Conservation (phyloP, 2,888 invertebrate genomes). For the Coelinius sp. region DNA sequence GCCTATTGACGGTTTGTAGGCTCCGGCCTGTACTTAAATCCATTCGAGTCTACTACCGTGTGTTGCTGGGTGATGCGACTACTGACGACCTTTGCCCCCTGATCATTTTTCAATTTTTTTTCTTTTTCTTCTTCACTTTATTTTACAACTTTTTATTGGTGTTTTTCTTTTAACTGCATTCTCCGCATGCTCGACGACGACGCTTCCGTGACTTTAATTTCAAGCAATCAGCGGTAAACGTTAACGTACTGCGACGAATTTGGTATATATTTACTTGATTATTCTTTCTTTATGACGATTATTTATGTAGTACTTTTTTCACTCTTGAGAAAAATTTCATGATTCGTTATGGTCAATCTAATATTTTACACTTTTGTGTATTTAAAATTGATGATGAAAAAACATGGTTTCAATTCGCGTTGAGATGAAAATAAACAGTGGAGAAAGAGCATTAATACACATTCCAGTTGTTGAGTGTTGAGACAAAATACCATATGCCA, state of each 20-base stretch:
- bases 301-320: conserved; percentile 3
- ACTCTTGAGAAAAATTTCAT: conserved; percentile 31
- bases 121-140: conserved; percentile 5
- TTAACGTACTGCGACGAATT: conserved; percentile 39
- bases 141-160: conserved; percentile 29
- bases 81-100: conserved; percentile 39
- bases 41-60: conserved; percentile 39
- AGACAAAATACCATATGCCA: not conserved
- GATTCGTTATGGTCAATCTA: conserved; percentile 35
- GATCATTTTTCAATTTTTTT: conserved; percentile 28
- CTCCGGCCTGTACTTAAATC: conserved; percentile 50
- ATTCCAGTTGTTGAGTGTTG: conserved; percentile 44
- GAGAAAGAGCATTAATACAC: conserved; percentile 67
- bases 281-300: not conserved
- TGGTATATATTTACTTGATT: conserved; percentile 23
- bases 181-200: conserved; percentile 40
- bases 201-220: conserved; percentile 46
- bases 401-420: conserved; percentile 56
- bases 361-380: no score
- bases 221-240: conserved; percentile 36
- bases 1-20: conserved; percentile 26
- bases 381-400: conserved; percentile 56
- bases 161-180: conserved; percentile 37
- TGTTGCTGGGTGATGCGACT: conserved; percentile 6
- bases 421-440: conserved; percentile 68